These are phyloP conservation scores for Aelia acuminata DNA, from an alignment of 2,888 invertebrate genomes.

Conservation along the genomic window DNA sequence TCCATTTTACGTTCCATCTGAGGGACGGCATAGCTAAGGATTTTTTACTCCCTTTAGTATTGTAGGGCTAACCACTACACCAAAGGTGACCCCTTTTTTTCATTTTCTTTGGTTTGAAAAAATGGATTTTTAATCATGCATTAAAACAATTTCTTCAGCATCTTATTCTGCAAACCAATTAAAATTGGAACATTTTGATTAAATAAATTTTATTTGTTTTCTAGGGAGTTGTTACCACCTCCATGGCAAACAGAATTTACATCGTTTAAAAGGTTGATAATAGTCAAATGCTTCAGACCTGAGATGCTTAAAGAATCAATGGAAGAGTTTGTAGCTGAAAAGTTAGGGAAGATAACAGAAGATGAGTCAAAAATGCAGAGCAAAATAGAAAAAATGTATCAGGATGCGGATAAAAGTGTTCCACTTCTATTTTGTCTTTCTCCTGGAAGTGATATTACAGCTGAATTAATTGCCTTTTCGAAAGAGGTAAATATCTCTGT, in stretches of 20 bases:
- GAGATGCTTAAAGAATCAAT: not conserved
- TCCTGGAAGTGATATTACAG: not conserved
- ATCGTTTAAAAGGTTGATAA: not conserved
- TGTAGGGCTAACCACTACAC: too few species aligned
- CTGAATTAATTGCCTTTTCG: not conserved
- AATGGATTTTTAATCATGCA: too few species aligned
- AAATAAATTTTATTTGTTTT: not conserved
- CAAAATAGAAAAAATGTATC: not conserved
- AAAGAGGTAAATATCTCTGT: not conserved
- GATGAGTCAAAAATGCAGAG: not conserved
- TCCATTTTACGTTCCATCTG: too few species aligned
- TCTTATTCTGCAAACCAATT: too few species aligned
- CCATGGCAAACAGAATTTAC: not conserved
- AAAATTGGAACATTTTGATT: too few species aligned
- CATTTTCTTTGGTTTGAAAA: too few species aligned
- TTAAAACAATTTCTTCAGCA: too few species aligned
- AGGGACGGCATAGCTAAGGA: too few species aligned
- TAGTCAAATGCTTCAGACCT: conserved; percentile 2
- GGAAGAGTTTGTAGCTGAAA: not conserved
- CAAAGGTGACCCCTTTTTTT: too few species aligned
- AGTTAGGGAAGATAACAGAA: not conserved
- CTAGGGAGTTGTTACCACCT: not conserved
- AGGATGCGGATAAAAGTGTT: not conserved
- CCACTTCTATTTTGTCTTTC: conserved; percentile 9
- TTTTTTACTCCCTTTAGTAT: too few species aligned